Percentiles rank a stretch among this genome's conserved stretches.
Conservation (phyloP, 2,888 invertebrate species). For the Caenorhabditis becei region DNA sequence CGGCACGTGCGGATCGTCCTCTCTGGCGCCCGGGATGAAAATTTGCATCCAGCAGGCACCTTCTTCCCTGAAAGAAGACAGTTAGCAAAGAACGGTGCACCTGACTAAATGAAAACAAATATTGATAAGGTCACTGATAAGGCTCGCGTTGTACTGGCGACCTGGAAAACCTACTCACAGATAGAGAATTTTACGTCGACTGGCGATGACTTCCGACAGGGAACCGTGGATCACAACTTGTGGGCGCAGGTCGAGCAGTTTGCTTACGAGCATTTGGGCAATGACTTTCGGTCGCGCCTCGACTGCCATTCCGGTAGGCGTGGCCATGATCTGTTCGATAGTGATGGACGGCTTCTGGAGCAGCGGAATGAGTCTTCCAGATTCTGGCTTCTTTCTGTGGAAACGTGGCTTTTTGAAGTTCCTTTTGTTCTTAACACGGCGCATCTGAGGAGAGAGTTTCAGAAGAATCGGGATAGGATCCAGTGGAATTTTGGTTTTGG, state of each 20-base stretch:
- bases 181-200: conserved; percentile 19
- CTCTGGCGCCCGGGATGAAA: conserved; percentile 10
- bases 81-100: conserved; percentile 1
- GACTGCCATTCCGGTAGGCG: neutral
- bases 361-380: conserved; percentile 3
- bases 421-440: conserved; percentile 20
- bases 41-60: conserved; percentile 17
- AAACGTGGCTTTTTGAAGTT: neutral
- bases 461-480: conserved; percentile 23
- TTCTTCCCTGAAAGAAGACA: conserved; percentile 33
- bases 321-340: conserved; percentile 4
- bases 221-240: neutral
- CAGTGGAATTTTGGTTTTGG: neutral
- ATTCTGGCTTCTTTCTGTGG: neutral
- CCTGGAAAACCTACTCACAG: conserved; percentile 24
- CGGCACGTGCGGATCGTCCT: conserved; percentile 6
- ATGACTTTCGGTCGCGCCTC: conserved; percentile 1
- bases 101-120: conserved; percentile 4
- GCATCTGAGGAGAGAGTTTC: conserved; percentile 27
- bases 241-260: neutral
- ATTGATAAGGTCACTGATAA: conserved; percentile 11
- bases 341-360: conserved; percentile 1
- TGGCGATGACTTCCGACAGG: conserved; percentile 9
- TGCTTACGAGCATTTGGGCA: neutral
- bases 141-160: neutral